These are phyloP conservation scores for Clunio marinus DNA, from an alignment of 2,888 invertebrate genomes.

Conservation along the genomic window DNA sequence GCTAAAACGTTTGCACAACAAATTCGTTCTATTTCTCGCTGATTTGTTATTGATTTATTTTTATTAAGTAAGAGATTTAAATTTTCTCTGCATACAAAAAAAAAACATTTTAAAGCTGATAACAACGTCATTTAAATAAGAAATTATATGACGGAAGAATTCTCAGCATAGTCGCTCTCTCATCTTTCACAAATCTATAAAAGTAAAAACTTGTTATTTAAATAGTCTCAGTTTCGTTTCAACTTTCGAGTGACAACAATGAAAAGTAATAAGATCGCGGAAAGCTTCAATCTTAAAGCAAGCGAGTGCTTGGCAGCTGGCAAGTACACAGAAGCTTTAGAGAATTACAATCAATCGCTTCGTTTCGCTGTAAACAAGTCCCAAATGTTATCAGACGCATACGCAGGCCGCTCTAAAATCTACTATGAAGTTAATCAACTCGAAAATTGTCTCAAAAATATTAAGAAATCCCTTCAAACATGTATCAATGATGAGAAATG, in stretches of 20 bases:
- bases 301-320: neutral
- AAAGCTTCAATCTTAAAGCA: neutral
- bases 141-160: no score
- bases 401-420: constrained; percentile 10
- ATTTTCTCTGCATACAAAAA: no score
- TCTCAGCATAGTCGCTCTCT: no score
- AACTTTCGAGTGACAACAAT: neutral
- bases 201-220: neutral
- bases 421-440: neutral
- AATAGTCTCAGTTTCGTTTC: neutral
- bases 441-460: neutral
- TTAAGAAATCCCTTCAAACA: neutral
- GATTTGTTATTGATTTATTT: no score
- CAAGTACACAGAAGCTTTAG: constrained; percentile 7
- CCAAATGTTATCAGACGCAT: neutral
- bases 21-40: no score
- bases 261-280: constrained; percentile 19
- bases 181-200: neutral
- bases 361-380: neutral
- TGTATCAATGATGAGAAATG: neutral
- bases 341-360: constrained; percentile 22
- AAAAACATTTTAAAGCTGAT: no score
- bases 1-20: no score
- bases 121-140: no score
- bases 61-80: no score